Evolutionary conservation across 2,797 vertebrate genomes (phyloP), one percentile per base, ranked within the genome.

Genomic region (Sebastes minor): DNA sequence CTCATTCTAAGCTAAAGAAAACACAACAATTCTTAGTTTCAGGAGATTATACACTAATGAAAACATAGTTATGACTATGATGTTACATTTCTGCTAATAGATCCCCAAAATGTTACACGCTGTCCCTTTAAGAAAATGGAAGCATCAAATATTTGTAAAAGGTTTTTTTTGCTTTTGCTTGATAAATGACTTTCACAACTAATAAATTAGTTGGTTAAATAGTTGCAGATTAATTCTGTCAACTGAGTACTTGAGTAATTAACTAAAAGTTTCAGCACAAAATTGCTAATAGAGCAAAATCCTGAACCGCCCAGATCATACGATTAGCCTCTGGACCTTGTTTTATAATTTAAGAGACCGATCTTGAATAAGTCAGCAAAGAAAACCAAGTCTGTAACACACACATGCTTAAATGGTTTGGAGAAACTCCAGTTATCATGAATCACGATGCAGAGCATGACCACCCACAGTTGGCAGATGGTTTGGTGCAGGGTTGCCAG

Each of bases 381-480:
- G 66, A 68, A 83, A 83, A 75, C 10, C 30, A 60, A 66, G 25
- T 71, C 28, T 76, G 73, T 72, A 62, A 69, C 46, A 68, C 49
- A 68, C 49, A 63, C 56, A 28, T 22, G 23, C 49, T 75, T 75
- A 72, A 85, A 67, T 2, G 3, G 20, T 84, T 78, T 89, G 84
- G 77, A 88, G 64, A 80, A 67, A 65, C 53, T 86, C 73, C 66
- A 88, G 85, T 80, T 76, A 76, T 76, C 56, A 70, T 4, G 1
- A 82, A 78, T 89, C 86, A 86, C 49, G 80, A 81, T 77, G 86
- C 81, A 78, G 62, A 79, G 62, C 79, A 69, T 66, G 71, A 70
- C 80, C 82, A 79, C 83, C 88, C 87, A 90, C 87, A 74, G 65
- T 89, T 88, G 89, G 88, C 91, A 91, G 86, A 89, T 88, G 86